phyloP scores from a whole-genome alignment of 2,113 vertebrate species.

The Sapayoa aenigma region DNA sequence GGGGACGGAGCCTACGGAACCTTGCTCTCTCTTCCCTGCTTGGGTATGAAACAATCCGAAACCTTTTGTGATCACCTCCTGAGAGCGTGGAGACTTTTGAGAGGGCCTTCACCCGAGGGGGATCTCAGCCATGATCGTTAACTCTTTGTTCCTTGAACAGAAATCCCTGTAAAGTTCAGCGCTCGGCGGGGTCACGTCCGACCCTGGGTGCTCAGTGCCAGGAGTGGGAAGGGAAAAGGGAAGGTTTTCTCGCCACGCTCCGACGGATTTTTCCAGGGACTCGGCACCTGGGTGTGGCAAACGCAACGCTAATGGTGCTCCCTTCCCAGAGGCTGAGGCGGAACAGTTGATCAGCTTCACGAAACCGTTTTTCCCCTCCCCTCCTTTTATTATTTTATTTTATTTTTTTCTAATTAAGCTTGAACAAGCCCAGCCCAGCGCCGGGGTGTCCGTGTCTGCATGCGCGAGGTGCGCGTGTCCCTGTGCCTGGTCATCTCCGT shows the following conservation, averaged over 20 bases:
- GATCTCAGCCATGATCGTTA: slow-evolving; percentile 51
- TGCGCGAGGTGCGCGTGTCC: slow-evolving; percentile 69
- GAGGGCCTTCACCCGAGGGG: slow-evolving; percentile 47
- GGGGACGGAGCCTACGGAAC: background rate
- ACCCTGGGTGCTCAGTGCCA: slow-evolving; percentile 1
- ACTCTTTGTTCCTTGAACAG: slow-evolving; percentile 45
- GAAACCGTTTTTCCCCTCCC: background rate
- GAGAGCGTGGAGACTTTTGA: slow-evolving; percentile 56
- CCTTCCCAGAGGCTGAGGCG: slow-evolving; percentile 56
- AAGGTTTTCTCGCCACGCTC: slow-evolving; percentile 1
- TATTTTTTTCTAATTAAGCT: background rate
- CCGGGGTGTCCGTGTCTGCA: slow-evolving; percentile 58
- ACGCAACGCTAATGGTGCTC: slow-evolving; percentile 34
- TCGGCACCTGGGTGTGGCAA: background rate
- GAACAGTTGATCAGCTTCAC: slow-evolving; percentile 21
- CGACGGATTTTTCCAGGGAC: slow-evolving; percentile 37
- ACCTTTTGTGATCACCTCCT: slow-evolving; percentile 71
- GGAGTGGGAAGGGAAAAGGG: slow-evolving; percentile 28
- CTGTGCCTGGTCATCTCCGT: slow-evolving; percentile 67
- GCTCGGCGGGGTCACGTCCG: background rate
- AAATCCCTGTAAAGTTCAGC: slow-evolving; percentile 50
- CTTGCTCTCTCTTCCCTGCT: slow-evolving; percentile 63
- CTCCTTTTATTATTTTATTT: background rate
- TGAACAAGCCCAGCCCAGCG: background rate
- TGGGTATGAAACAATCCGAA: slow-evolving; percentile 74